phyloP scores from a whole-genome alignment of 2,113 vertebrate genomes.

The Apodemus speciosus region DNA sequence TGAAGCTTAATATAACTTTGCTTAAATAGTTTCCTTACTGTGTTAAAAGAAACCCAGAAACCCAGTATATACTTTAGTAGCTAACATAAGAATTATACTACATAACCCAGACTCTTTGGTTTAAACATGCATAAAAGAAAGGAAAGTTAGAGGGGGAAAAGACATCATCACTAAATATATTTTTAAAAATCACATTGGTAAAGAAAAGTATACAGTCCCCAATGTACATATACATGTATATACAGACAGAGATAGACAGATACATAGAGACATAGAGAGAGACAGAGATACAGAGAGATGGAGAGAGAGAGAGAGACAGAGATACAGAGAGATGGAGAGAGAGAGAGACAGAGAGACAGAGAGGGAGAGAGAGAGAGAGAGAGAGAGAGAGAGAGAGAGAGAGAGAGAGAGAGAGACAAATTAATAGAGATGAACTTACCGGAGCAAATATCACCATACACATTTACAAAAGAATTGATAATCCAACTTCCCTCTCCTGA shows the following conservation, averaged over 20 bases:
- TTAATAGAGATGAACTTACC: constrained; percentile 87
- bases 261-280: not conserved
- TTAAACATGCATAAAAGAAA: constrained; percentile 75
- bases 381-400: not conserved
- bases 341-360: not conserved
- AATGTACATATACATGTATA: not conserved
- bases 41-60: constrained; percentile 73
- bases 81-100: not conserved
- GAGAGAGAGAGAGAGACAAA: constrained; percentile 60
- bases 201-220: constrained; percentile 55
- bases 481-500: constrained; percentile 89
- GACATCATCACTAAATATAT: constrained; percentile 59
- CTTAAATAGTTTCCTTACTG: constrained; percentile 74
- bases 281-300: not conserved
- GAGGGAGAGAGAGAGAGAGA: not conserved
- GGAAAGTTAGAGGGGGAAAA: constrained; percentile 62
- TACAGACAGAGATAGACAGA: not conserved
- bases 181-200: constrained; percentile 33
- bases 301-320: not conserved
- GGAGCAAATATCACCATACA: constrained; percentile 98
- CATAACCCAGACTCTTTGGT: constrained; percentile 54
- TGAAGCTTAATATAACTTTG: constrained; percentile 84
- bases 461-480: constrained; percentile 93
- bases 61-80: constrained; percentile 43
- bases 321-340: too few species aligned